Base-by-base conservation (phyloP, 2,797 vertebrate genomes). In the Lepus townsendii region DNA sequence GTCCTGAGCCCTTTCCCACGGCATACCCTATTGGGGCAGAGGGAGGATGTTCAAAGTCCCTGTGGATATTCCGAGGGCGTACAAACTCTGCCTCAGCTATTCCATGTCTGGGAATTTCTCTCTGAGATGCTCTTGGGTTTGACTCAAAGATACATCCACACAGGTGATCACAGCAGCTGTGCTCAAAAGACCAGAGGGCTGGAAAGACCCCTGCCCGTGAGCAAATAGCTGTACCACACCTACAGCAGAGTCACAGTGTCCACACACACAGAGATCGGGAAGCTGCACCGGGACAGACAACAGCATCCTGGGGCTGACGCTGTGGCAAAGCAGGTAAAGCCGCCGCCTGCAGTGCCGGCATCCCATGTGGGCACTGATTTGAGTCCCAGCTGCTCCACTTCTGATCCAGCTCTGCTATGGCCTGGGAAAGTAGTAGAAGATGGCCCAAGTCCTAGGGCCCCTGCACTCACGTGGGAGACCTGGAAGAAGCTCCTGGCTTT, bases 131-230 rank as follows among this genome's bases (percentile, higher is more conserved):
- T 3, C n/a, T 0, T 26, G 7, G 10, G 19, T 35, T 7, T 19
- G 47, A 76, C 85, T 77, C 86, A 75, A 57, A 69, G 66, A 76
- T 5, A 7, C 1, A n/a, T 1, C 10, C 1, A 50, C 1, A 0
- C 1, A n/a, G 17, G 52, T 26, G 52, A 77, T n/a, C 4, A 1
- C 72, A 0, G 13, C 30, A 76, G 24, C 63, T 3, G 17, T 22
- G 30, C 57, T 7, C n/a, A 54, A 71, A 78, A 93, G 72, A 52
- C 35, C 69, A 69, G 83, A 83, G 72, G 35, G 24, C 85, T 54
- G 22, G 68, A 87, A 79, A 85, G 16, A 11, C 7, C 27, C 35
- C 85, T 20, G 30, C 9, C 7, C 4, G 50, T 8, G 47, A 66
- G 69, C 52, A 32, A 52, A 73, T 4, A 13, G 72, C 38, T 47